A percentile compares a stretch with the other conserved stretches of the same genome.
phyloP scores from a whole-genome alignment of 2,113 vertebrate species.

The Mesembrinibis cayennensis region DNA sequence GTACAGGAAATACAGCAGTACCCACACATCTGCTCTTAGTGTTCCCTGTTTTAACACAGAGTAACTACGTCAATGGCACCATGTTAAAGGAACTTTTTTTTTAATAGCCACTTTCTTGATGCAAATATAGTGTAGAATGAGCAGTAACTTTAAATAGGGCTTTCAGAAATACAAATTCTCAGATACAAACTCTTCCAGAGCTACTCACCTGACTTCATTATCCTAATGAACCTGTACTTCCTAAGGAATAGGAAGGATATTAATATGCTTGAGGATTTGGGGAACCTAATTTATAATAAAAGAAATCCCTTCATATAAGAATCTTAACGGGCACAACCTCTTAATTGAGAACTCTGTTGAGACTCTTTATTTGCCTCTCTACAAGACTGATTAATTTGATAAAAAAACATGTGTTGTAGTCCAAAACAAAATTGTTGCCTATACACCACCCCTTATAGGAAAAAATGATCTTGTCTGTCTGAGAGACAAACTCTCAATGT shows the following conservation, averaged over 20 bases:
- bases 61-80: not conserved
- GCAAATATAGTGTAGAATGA: not conserved
- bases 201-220: not conserved
- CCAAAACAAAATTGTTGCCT: not conserved
- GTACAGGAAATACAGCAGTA: not conserved
- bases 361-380: not conserved
- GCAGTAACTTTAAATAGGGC: not conserved
- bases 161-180: not conserved
- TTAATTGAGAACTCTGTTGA: not conserved
- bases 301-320: not conserved
- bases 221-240: not conserved
- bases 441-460: not conserved
- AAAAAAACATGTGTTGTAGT: not conserved
- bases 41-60: not conserved
- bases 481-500: not conserved
- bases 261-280: not conserved
- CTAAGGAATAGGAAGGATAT: not conserved
- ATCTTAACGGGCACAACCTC: not conserved
- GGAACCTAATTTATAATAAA: not conserved
- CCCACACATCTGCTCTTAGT: not conserved
- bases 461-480: not conserved
- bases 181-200: not conserved
- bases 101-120: not conserved
- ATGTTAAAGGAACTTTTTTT: not conserved
- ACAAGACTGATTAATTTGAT: not conserved